phyloP scores from a whole-genome alignment of 2,888 invertebrate genomes.

The Rhaphigaster nebulosa region DNA sequence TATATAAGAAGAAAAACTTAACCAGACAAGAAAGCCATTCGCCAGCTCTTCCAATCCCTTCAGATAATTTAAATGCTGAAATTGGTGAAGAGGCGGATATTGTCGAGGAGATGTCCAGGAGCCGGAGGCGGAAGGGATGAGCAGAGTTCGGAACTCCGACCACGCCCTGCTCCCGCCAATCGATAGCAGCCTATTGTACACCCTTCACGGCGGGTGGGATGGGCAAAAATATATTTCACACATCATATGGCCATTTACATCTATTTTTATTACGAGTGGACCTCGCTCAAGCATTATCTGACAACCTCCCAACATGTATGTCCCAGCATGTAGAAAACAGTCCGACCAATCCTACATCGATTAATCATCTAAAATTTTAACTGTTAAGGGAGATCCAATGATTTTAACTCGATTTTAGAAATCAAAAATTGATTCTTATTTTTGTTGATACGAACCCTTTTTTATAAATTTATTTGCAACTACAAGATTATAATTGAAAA shows the following conservation, averaged over 20 bases:
- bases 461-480: not conserved
- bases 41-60: not conserved
- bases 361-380: not conserved
- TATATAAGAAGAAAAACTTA: too few relatives aligned
- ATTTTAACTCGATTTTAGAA: not conserved
- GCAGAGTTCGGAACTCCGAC: not conserved
- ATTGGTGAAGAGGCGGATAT: slow-evolving; percentile 27
- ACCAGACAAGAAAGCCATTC: too few relatives aligned
- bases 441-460: not conserved
- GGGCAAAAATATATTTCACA: slow-evolving; percentile 44
- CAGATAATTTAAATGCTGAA: not conserved
- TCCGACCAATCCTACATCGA: not conserved
- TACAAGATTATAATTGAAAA: not conserved
- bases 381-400: not conserved
- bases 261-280: not conserved
- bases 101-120: not conserved
- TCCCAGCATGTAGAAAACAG: not conserved
- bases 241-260: not conserved
- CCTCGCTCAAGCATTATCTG: not conserved
- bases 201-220: not conserved
- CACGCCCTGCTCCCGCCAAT: slow-evolving; percentile 26
- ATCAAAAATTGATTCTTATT: not conserved
- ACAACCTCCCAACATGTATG: not conserved
- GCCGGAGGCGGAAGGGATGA: slow-evolving; percentile 3
- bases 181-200: slow-evolving; percentile 41